Conservation (phyloP, 2,888 invertebrate genomes). For the Phyllotreta striolata region DNA sequence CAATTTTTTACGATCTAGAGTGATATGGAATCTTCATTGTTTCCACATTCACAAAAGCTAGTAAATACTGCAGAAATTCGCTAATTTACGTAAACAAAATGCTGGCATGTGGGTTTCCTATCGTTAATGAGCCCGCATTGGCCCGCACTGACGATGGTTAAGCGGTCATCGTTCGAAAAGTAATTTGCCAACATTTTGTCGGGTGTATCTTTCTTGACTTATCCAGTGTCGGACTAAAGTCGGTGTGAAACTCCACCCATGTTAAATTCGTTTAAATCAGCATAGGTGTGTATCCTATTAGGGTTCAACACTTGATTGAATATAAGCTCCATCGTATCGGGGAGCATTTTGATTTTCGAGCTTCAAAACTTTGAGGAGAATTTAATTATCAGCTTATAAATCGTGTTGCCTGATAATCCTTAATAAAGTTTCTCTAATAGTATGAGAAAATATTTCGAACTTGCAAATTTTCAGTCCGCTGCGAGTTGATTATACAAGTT, state of each 20-base stretch:
- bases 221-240: not conserved
- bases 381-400: conserved; percentile 16
- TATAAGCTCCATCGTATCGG: conserved; percentile 4
- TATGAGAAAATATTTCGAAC: not conserved
- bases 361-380: conserved; percentile 16
- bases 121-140: conserved; percentile 26
- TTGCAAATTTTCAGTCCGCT: no score
- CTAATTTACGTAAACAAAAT: conserved; percentile 20
- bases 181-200: conserved; percentile 17
- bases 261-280: no score
- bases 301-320: conserved; percentile 5
- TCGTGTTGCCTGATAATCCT: conserved; percentile 12
- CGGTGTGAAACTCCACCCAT: not conserved
- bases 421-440: conserved; percentile 14
- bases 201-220: conserved; percentile 8
- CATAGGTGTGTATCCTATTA: conserved; percentile 4
- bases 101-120: conserved; percentile 20
- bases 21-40: no score
- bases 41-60: no score
- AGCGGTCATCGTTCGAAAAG: conserved; percentile 19
- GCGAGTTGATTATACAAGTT: no score
- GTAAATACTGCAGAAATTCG: conserved; percentile 5
- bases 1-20: no score
- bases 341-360: not conserved
- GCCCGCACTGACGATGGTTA: conserved; percentile 20